These are phyloP conservation scores for Diploscapter pachys DNA, from an alignment of 1,140 invertebrate species.

Conservation along the genomic window DNA sequence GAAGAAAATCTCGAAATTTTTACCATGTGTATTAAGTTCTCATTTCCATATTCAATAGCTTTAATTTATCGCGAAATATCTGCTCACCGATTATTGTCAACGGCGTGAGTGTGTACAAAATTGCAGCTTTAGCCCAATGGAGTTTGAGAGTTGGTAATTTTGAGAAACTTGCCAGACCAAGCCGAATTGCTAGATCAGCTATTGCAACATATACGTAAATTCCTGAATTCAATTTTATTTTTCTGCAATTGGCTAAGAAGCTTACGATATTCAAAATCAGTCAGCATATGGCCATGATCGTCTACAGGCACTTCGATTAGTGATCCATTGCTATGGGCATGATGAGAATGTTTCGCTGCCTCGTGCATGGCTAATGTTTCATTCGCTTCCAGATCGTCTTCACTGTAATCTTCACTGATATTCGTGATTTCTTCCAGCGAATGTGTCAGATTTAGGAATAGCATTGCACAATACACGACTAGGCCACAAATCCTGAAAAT, in stretches of 20 bases:
- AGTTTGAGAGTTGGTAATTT: slow-evolving; percentile 5
- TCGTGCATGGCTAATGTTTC: no score
- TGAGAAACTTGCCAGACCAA: not conserved
- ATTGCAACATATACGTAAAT: slow-evolving; percentile 2
- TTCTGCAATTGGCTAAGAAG: not conserved
- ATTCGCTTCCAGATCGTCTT: no score
- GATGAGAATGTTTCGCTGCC: not conserved
- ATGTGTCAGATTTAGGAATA: slow-evolving; percentile 26
- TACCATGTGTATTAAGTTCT: no score
- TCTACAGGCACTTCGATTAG: not conserved
- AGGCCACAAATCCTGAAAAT: slow-evolving; percentile 27
- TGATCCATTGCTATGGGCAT: slow-evolving; percentile 3
- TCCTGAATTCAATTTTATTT: not conserved
- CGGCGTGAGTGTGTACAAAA: slow-evolving; percentile 9
- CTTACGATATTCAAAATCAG: slow-evolving; percentile 1
- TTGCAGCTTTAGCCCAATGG: not conserved
- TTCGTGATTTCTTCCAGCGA: slow-evolving; percentile 26
- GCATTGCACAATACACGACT: slow-evolving; percentile 17
- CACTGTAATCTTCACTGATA: not conserved
- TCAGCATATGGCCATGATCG: not conserved
- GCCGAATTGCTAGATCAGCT: not conserved
- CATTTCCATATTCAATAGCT: no score
- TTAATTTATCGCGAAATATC: not conserved
- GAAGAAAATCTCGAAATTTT: no score
- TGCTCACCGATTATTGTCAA: slow-evolving; percentile 4